Conservation (phyloP, 2,888 invertebrate genomes). For the Xylota sylvarum region DNA sequence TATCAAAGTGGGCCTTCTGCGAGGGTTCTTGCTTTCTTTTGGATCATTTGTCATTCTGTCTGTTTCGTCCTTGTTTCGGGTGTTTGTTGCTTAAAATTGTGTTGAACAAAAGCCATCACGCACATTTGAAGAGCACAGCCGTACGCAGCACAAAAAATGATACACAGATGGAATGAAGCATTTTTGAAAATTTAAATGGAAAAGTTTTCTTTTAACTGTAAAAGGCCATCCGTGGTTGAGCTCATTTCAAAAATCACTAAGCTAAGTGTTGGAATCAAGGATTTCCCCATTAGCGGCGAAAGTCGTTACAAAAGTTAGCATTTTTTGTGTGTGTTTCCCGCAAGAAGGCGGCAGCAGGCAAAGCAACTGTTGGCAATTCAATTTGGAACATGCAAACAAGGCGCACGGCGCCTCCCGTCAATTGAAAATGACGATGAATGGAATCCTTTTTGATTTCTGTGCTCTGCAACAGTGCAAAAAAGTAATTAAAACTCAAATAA, state of each 20-base stretch:
- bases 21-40: conserved; percentile 38
- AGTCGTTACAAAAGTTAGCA: conserved; percentile 56
- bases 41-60: conserved; percentile 73
- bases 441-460: conserved; percentile 66
- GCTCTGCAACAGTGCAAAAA: conserved; percentile 72
- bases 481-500: conserved; percentile 76
- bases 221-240: conserved; percentile 47
- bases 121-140: conserved; percentile 31
- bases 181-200: conserved; percentile 42
- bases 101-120: conserved; percentile 71
- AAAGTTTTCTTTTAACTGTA: conserved; percentile 42
- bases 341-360: conserved; percentile 28
- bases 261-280: conserved; percentile 73
- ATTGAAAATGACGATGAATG: conserved; percentile 58
- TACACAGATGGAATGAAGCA: conserved; percentile 45
- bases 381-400: conserved; percentile 74
- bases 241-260: conserved; percentile 69
- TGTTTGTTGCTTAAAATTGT: conserved; percentile 26
- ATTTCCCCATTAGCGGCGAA: conserved; percentile 62
- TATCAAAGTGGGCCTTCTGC: conserved; percentile 29
- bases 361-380: conserved; percentile 68
- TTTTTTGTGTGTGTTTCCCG: conserved; percentile 14
- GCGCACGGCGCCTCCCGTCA: conserved; percentile 36
- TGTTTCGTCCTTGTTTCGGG: conserved; percentile 23
- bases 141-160: conserved; percentile 5